A percentile compares a stretch with the other conserved stretches of the same genome.
These are phyloP conservation scores for Penaeus chinensis DNA, from an alignment of 1,140 invertebrate species.

Conservation along the genomic window DNA sequence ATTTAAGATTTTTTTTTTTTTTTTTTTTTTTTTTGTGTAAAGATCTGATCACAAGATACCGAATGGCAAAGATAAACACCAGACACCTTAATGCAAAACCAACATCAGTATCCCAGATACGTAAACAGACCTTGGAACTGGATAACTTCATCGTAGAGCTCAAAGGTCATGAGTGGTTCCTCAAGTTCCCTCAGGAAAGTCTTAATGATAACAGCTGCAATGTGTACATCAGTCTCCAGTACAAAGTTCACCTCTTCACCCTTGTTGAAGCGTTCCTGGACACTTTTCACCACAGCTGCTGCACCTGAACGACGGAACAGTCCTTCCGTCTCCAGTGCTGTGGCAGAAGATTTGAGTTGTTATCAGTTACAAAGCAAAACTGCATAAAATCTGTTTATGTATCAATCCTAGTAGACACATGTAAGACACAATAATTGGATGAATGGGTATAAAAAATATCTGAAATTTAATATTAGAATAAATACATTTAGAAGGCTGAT, in stretches of 20 bases:
- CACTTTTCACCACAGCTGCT: conserved; percentile 82
- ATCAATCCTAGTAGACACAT: too few species aligned
- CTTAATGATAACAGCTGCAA: conserved; percentile 93
- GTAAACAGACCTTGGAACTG: conserved; percentile 82
- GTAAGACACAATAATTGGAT: too few species aligned
- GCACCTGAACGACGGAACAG: conserved; percentile 93
- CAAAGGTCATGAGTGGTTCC: conserved; percentile 94
- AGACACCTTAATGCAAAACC: too few species aligned
- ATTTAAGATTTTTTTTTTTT: too few species aligned
- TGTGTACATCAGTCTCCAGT: conserved; percentile 81
- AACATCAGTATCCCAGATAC: too few species aligned
- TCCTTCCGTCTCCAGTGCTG: conserved; percentile 88
- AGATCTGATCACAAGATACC: too few species aligned
- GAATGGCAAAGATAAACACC: too few species aligned
- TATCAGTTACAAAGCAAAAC: neutral
- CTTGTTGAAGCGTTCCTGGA: conserved; percentile 86
- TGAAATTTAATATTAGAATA: too few species aligned
- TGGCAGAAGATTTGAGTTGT: neutral
- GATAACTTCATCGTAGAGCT: conserved; percentile 93
- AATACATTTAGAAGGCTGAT: too few species aligned
- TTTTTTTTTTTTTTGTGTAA: too few species aligned
- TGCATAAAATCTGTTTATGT: too few species aligned
- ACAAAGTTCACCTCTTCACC: conserved; percentile 84
- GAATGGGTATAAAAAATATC: too few species aligned
- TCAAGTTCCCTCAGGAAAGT: conserved; percentile 93